phyloP scores from a whole-genome alignment of 2,888 invertebrate genomes.

The Ophonus ardosiacus region DNA sequence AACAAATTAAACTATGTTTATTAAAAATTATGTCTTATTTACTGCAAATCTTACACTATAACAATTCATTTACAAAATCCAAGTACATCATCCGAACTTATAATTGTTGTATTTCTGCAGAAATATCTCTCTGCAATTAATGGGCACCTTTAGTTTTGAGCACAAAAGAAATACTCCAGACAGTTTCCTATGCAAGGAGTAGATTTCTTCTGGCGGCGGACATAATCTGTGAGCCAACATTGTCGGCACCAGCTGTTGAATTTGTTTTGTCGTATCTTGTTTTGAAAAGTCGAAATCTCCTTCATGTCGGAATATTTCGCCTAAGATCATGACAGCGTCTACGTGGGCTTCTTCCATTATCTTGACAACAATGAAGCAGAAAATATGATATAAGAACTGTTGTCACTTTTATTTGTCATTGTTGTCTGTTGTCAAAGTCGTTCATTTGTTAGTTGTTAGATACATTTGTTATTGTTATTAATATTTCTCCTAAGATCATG shows the following conservation, averaged over 20 bases:
- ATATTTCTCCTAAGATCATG: conserved; percentile 97
- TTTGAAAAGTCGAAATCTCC: conserved; percentile 93
- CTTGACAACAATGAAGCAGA: conserved; percentile 72
- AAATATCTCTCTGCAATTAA: conserved; percentile 92
- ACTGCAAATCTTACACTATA: no score
- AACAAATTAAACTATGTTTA: no score
- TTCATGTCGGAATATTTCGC: conserved; percentile 91
- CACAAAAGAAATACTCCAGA: conserved; percentile 97
- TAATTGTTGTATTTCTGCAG: conserved; percentile 87
- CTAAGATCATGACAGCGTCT: conserved; percentile 97
- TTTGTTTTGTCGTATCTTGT: conserved; percentile 87
- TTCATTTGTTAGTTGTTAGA: no score
- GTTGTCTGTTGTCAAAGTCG: no score
- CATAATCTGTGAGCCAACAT: conserved; percentile 96
- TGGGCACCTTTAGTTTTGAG: conserved; percentile 88
- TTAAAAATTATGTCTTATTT: no score
- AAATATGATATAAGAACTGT: no score
- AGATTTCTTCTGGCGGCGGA: conserved; percentile 99
- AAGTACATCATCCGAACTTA: conserved; percentile 71
- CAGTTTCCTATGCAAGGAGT: conserved; percentile 97
- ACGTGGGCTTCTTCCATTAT: conserved; percentile 97
- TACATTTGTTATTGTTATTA: no score
- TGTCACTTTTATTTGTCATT: no score
- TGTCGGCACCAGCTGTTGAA: conserved; percentile 93
- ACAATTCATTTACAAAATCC: no score